A percentile compares a stretch with the other conserved stretches of the same genome.
Conservation (phyloP, 2,888 invertebrate species). For the Cremastobaeus sp. region DNA sequence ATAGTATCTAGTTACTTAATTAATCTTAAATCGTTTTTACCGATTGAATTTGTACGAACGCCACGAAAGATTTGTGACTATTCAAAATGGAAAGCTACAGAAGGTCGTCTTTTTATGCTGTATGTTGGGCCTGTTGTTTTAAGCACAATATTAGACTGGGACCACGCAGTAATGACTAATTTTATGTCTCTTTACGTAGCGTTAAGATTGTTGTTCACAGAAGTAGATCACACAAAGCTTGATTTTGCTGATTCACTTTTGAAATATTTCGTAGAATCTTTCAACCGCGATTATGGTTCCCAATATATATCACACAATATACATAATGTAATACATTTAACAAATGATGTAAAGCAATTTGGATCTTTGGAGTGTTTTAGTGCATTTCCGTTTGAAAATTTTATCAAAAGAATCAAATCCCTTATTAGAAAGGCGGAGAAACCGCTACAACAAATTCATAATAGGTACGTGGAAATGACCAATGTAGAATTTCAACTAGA, state of each 20-base stretch:
- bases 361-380: slow-evolving; percentile 10
- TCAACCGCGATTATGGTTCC: not conserved
- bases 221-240: not conserved
- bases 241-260: not conserved
- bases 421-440: slow-evolving; percentile 4
- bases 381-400: slow-evolving; percentile 15
- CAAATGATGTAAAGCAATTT: slow-evolving; percentile 4
- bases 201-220: not conserved
- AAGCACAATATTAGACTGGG: slow-evolving; percentile 4
- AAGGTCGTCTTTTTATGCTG: slow-evolving; percentile 2
- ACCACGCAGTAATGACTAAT: not conserved
- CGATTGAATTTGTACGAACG: not conserved
- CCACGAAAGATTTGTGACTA: slow-evolving; percentile 6
- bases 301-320: slow-evolving; percentile 15
- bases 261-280: not conserved
- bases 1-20: not conserved
- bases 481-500: not conserved
- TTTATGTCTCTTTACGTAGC: slow-evolving; percentile 6
- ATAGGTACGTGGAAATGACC: slow-evolving; percentile 1
- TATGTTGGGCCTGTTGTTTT: slow-evolving; percentile 5
- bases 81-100: slow-evolving; percentile 13
- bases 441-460: not conserved
- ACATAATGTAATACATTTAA: not conserved
- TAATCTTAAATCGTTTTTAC: not conserved
- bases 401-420: not conserved